Base-by-base conservation (phyloP, 2,113 vertebrate species). In the Clarias gariepinus region DNA sequence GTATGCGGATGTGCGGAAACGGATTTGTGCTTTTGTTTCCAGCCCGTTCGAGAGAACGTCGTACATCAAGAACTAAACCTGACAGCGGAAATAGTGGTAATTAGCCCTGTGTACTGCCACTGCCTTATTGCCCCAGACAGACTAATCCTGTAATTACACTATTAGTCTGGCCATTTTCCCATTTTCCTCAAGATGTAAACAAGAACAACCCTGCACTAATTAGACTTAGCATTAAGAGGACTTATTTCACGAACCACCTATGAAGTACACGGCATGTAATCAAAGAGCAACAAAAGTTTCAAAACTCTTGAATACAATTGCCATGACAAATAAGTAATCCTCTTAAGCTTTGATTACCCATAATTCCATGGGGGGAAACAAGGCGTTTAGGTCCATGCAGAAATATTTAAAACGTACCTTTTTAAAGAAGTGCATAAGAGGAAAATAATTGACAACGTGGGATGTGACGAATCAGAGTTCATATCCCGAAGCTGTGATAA, bases 61-160 rank as follows among this genome's bases (percentile, higher is more conserved):
- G 25, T 68, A 28, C 78, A 84, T 77, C 79, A 78, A 66, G 63
- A 84, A 66, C 85, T 83, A 90, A 88, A 73, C 11, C 80, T 84
- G 83, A 81, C 83, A 88, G 64, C 82, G 78, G 84, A 90, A 89
- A 89, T 53, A 15, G 82, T 36, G 61, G 73, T 88, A 88, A 90
- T 91, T 91, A 89, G 85, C 78, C 80, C 73, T 86, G 81, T 74
- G 89, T 87, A 82, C 86, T 86, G 74, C 89, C 86, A 83, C 85
- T 80, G 80, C 88, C 81, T 87, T 91, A 89, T 91, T 91, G 92
- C 88, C 90, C 84, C 84, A 84, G 88, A 86, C 85, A 84, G 28
- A 80, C 85, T 89, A 90, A 89, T 91, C 89, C 86, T 85, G 88
- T 92, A 91, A 93, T 91, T 90, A 92, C 89, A 88, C 89, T 87